Evolutionary conservation across 2,113 vertebrate genomes (phyloP).

Genomic region (Cyrtonyx montezumae): DNA sequence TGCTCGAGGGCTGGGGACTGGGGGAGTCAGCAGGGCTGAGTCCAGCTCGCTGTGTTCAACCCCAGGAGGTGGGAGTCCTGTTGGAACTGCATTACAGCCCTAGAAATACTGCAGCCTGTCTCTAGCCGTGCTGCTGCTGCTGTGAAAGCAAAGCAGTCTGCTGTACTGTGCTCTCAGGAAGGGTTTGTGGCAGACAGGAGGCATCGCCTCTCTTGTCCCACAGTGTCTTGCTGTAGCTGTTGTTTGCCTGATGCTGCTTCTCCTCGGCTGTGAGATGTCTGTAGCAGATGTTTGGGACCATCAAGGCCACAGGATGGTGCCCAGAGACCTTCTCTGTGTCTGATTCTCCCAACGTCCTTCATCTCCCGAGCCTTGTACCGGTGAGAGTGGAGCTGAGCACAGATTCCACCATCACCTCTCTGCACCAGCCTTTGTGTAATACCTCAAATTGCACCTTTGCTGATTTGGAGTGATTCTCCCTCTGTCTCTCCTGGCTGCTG

Average conservation of each 20-base stretch:
- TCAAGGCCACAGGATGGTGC: neutral
- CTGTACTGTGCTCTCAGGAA: neutral
- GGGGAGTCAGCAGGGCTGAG: neutral
- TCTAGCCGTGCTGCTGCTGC: neutral
- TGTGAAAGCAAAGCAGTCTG: neutral
- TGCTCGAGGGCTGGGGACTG: accelerated
- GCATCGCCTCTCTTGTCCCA: neutral
- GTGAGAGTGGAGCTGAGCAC: constrained; percentile 17
- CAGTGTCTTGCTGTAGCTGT: neutral
- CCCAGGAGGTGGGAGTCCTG: neutral
- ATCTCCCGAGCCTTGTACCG: neutral
- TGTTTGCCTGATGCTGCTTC: neutral
- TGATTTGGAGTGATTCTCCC: neutral
- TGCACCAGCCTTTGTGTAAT: neutral
- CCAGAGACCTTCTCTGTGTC: neutral
- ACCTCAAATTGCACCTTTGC: neutral
- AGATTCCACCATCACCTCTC: neutral
- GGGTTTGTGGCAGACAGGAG: neutral
- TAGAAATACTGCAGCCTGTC: neutral
- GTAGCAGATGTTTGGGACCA: neutral
- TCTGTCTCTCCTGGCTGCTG: neutral
- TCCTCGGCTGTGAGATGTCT: neutral
- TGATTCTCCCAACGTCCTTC: neutral
- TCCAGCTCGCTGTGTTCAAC: accelerated
- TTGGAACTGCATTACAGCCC: accelerated